Evolutionary conservation across 1,140 invertebrate species (phyloP), one percentile per base, ranked within the genome.

Genomic region (Cotesia typhae): DNA sequence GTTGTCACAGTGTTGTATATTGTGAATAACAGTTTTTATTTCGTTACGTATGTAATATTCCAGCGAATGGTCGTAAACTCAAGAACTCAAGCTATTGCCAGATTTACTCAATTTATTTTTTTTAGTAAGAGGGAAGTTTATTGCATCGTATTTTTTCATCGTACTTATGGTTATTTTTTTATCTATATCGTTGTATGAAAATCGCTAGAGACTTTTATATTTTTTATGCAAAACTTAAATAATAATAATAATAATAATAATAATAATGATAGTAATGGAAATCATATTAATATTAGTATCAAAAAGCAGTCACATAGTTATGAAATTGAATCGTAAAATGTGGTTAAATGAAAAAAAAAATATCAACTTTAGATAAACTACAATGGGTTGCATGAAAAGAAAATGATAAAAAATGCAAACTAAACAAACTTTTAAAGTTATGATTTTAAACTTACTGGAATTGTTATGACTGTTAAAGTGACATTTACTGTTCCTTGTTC

Each of bases 401-500:
- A 37, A n/a, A 38, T 51, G 3, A 51, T 17, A 65, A 17, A n/a
- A 17, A 5, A 51, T 65, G 35, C 20, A 17, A 51, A 51, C 41
- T 65, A 51, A 51, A 59, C 59, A 20, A n/a, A 55, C 10, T 7
- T 59, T 9, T 14, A 20, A 28, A 10, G 6, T 14, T 28, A 7
- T 51, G 4, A 52, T 20, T 20, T 70, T 70, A 7, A 36, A 85
- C 86, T 89, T 81, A 92, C 92, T 87, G 91, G 78, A 76, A 92
- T 92, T 10, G 92, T 93, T 7, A 91, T 91, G 53, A 93, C 91
- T 60, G 90, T 86, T 7, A 93, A 85, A 17, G 91, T 91, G 14
- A 91, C 90, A 75, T 92, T 92, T 47, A 87, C 87, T 0, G 88
- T 80, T 12, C 89, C 87, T 4, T 89, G 86, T 71, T 91, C 90